A percentile compares a stretch with the other conserved stretches of the same genome.
Conservation (phyloP, 2,888 invertebrate species). For the Galeopsomyia nigrocyanea region DNA sequence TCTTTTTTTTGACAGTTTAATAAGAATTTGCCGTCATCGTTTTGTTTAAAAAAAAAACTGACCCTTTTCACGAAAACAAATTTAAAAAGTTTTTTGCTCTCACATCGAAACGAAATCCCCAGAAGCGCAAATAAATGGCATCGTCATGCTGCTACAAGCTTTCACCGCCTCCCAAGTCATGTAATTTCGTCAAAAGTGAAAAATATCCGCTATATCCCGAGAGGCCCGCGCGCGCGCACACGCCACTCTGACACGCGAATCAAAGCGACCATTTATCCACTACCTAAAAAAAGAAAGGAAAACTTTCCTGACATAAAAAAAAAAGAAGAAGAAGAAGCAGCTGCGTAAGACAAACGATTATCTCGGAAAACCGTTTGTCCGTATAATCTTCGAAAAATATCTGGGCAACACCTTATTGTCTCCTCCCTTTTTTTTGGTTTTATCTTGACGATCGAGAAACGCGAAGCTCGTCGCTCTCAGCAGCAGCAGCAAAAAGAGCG, state of each 20-base stretch:
- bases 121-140: slow-evolving; percentile 13
- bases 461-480: not conserved
- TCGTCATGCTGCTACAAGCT: slow-evolving; percentile 25
- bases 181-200: slow-evolving; percentile 41
- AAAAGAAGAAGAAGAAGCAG: not conserved
- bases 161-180: slow-evolving; percentile 26
- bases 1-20: slow-evolving; percentile 29
- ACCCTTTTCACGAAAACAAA: too few relatives aligned
- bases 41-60: too few relatives aligned
- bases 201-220: slow-evolving; percentile 8
- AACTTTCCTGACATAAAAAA: not conserved
- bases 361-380: slow-evolving; percentile 39
- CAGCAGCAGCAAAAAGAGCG: slow-evolving; percentile 7
- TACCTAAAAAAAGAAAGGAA: not conserved
- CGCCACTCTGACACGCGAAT: slow-evolving; percentile 28
- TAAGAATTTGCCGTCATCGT: slow-evolving; percentile 14
- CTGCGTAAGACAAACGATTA: slow-evolving; percentile 38
- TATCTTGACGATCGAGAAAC: not conserved
- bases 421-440: not conserved
- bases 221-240: not conserved
- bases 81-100: too few relatives aligned
- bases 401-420: slow-evolving; percentile 22
- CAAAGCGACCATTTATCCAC: slow-evolving; percentile 35
- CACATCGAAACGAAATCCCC: not conserved
- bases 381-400: slow-evolving; percentile 44